phyloP scores from a whole-genome alignment of 2,113 vertebrate genomes.

The Eupsittula cactorum region DNA sequence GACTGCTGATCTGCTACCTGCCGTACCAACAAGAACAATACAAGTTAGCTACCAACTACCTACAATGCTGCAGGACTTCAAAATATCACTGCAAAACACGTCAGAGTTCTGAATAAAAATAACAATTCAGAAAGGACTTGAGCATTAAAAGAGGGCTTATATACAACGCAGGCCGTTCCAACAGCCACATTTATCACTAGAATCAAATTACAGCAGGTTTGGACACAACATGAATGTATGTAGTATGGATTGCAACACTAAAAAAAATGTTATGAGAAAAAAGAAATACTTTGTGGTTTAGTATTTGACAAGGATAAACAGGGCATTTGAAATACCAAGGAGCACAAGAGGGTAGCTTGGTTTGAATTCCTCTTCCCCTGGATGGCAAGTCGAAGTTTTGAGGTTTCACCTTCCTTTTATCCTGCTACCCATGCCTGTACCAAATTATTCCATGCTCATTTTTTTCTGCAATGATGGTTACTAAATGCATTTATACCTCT shows the following conservation, averaged over 20 bases:
- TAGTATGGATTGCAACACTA: background rate
- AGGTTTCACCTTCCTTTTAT: background rate
- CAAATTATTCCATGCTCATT: background rate
- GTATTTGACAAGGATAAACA: background rate
- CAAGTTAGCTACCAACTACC: background rate
- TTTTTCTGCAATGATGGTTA: background rate
- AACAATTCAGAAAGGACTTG: background rate
- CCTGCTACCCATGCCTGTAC: background rate
- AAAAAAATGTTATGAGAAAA: background rate
- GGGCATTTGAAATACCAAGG: background rate
- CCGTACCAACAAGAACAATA: background rate
- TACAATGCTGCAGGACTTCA: background rate
- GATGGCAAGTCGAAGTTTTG: background rate
- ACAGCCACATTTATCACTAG: background rate
- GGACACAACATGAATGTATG: accelerated
- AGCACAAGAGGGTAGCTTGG: background rate
- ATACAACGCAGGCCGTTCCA: background rate
- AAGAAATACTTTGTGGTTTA: background rate
- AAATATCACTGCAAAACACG: background rate
- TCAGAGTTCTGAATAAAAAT: background rate
- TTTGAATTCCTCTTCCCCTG: background rate
- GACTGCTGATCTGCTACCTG: conserved; percentile 97
- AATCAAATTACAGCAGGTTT: background rate
- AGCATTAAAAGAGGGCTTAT: background rate
- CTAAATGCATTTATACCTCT: background rate